Conservation (phyloP, 2,888 invertebrate genomes). For the Dorcus parallelipipedus region DNA sequence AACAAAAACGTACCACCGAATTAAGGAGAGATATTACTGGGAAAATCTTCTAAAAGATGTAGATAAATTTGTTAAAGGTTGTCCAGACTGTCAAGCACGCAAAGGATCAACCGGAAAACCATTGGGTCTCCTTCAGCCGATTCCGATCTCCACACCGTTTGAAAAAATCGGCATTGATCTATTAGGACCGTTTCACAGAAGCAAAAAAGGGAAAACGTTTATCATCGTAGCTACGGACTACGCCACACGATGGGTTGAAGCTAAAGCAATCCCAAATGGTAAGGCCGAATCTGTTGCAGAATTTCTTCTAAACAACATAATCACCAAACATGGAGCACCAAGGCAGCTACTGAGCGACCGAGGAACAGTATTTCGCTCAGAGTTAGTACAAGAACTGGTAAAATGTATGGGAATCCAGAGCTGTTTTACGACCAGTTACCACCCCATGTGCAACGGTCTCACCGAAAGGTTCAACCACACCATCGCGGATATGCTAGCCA, state of each 20-base stretch:
- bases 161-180: slow-evolving; percentile 20
- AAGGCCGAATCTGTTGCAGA: slow-evolving; percentile 11
- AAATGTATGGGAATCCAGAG: slow-evolving; percentile 1
- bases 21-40: too few species aligned
- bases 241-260: slow-evolving; percentile 26
- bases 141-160: too few species aligned
- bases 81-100: slow-evolving; percentile 17
- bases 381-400: not conserved
- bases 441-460: slow-evolving; percentile 7
- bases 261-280: not conserved
- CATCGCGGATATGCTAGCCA: not conserved
- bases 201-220: too few species aligned
- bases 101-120: too few species aligned
- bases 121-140: too few species aligned
- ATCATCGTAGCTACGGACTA: slow-evolving; percentile 28
- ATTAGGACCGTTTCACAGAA: slow-evolving; percentile 9
- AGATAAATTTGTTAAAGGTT: slow-evolving; percentile 22
- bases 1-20: too few species aligned
- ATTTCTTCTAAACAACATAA: not conserved
- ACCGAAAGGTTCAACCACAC: slow-evolving; percentile 14
- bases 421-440: slow-evolving; percentile 1
- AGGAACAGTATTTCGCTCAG: not conserved
- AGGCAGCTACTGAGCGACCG: not conserved
- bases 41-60: slow-evolving; percentile 7
- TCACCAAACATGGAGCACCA: not conserved